Evolutionary conservation across 2,113 vertebrate species (phyloP).

Genomic region (Nothocercus julius): DNA sequence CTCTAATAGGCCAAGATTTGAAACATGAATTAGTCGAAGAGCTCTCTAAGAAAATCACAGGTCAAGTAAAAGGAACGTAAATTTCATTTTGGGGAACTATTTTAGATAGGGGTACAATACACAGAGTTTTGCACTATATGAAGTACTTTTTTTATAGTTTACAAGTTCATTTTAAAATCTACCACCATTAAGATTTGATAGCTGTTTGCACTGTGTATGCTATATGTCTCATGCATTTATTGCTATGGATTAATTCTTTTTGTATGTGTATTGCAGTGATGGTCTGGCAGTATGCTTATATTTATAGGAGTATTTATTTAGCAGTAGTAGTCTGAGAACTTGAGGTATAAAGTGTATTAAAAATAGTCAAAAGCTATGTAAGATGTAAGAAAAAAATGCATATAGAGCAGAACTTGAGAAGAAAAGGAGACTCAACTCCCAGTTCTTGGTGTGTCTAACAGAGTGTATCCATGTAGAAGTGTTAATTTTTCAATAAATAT

Average conservation of each 20-base stretch:
- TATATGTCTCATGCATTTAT: background rate
- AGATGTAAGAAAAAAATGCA: background rate
- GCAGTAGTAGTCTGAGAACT: background rate
- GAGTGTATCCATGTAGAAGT: background rate
- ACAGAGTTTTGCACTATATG: background rate
- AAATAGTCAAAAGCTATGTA: background rate
- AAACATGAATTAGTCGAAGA: constrained; percentile 7
- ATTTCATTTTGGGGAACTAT: background rate
- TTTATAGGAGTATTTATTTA: background rate
- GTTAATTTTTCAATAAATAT: background rate
- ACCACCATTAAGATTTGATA: background rate
- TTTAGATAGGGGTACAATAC: background rate
- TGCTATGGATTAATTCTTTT: background rate
- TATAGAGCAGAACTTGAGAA: background rate
- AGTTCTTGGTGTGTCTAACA: background rate
- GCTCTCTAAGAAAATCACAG: constrained; percentile 27
- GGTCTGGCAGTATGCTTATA: background rate
- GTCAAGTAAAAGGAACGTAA: background rate
- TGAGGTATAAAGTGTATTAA: background rate
- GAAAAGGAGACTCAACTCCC: background rate
- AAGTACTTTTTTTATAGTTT: background rate
- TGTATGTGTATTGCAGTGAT: background rate
- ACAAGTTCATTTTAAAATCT: background rate
- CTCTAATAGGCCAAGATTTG: background rate
- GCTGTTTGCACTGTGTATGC: background rate